Conservation (phyloP, 2,113 vertebrate species). For the Phoxinus phoxinus region DNA sequence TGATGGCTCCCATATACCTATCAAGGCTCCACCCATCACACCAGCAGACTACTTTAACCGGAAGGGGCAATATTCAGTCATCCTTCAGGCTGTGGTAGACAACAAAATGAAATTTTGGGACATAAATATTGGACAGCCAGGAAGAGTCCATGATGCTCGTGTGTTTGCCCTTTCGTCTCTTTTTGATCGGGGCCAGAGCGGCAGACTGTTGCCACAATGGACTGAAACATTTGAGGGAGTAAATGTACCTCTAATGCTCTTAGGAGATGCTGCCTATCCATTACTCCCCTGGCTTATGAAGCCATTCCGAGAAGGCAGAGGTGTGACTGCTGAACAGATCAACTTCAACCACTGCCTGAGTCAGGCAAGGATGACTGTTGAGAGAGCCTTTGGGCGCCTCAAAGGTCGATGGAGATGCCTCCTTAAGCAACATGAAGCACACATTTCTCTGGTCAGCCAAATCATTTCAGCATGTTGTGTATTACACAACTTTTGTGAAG, state of each 20-base stretch:
- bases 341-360: no score
- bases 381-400: no score
- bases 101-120: constrained; percentile 14
- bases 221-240: neutral
- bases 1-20: neutral
- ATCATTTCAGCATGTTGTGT: no score
- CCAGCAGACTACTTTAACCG: neutral
- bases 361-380: no score
- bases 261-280: neutral
- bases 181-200: neutral
- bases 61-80: neutral
- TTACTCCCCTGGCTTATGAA: neutral
- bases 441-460: no score
- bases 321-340: neutral
- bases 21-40: neutral
- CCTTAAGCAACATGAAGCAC: no score
- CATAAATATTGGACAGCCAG: constrained; percentile 15
- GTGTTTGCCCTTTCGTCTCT: constrained; percentile 7
- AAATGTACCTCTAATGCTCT: neutral
- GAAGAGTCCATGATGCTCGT: constrained; percentile 12
- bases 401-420: no score
- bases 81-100: constrained; percentile 27
- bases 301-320: no score
- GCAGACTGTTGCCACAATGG: neutral
- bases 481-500: no score